Percentiles rank a stretch among this genome's conserved stretches.
Conservation (phyloP, 2,113 vertebrate species). For the Sigmodon hispidus region DNA sequence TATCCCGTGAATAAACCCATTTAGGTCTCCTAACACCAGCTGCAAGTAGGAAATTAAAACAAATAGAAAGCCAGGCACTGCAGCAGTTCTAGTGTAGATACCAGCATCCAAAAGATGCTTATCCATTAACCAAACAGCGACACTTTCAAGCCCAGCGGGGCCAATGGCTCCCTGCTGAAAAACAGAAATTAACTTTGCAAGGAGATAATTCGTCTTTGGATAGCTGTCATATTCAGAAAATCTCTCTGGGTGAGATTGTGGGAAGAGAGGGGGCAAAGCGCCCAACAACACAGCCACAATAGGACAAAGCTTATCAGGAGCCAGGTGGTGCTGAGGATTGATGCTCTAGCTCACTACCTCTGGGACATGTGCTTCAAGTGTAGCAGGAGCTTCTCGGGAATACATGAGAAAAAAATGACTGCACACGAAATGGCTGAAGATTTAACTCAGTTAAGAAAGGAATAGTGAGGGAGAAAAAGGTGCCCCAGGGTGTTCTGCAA, state of each 20-base stretch:
- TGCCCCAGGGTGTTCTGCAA: neutral
- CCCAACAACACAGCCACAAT: neutral
- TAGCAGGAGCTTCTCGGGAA: neutral
- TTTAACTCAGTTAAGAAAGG: neutral
- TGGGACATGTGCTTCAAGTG: slow-evolving; percentile 22
- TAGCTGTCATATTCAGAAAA: slow-evolving; percentile 78
- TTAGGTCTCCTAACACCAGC: slow-evolving; percentile 76
- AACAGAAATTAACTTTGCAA: slow-evolving; percentile 83
- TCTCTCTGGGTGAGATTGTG: slow-evolving; percentile 61
- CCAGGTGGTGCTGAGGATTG: slow-evolving; percentile 71
- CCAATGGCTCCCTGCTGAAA: slow-evolving; percentile 79
- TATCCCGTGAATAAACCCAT: slow-evolving; percentile 82
- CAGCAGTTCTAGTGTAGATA: slow-evolving; percentile 71
- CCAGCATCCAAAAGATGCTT: slow-evolving; percentile 75
- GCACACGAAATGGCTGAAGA: neutral
- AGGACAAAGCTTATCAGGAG: slow-evolving; percentile 59
- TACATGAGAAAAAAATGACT: neutral
- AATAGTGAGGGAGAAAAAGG: neutral
- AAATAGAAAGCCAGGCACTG: slow-evolving; percentile 73
- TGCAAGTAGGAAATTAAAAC: slow-evolving; percentile 80
- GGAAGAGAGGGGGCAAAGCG: slow-evolving; percentile 37
- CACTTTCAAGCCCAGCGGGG: slow-evolving; percentile 82
- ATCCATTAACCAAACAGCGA: slow-evolving; percentile 82
- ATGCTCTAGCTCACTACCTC: slow-evolving; percentile 45
- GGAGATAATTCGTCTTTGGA: slow-evolving; percentile 82